phyloP scores from a whole-genome alignment of 35 echinoderm and acorn worm genomes.

The Patiria miniata region DNA sequence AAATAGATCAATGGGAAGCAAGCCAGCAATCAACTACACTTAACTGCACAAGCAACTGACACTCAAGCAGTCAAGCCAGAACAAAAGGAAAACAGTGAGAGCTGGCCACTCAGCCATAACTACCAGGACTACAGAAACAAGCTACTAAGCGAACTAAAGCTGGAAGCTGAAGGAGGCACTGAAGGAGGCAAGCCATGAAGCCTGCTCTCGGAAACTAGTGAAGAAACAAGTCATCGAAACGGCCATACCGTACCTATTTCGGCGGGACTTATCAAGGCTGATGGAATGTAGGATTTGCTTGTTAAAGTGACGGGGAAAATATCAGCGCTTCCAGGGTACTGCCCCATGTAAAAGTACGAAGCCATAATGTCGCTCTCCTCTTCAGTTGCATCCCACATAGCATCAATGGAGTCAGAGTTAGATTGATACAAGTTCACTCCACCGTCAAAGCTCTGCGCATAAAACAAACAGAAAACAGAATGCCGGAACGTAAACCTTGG shows the following conservation, averaged over 20 bases:
- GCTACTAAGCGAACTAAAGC: too few relatives aligned
- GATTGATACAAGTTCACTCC: background rate
- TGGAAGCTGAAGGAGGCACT: too few relatives aligned
- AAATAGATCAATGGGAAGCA: too few relatives aligned
- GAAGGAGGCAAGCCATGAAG: too few relatives aligned
- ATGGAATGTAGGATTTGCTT: background rate
- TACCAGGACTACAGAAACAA: too few relatives aligned
- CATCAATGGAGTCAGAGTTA: background rate
- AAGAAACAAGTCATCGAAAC: too few relatives aligned
- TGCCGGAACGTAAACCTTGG: background rate
- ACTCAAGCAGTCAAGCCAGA: too few relatives aligned
- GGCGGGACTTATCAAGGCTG: background rate
- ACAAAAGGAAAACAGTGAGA: too few relatives aligned
- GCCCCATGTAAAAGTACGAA: background rate
- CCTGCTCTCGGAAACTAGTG: too few relatives aligned
- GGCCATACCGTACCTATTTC: background rate
- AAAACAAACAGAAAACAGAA: background rate
- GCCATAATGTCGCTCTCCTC: background rate
- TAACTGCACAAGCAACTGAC: too few relatives aligned
- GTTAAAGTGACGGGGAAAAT: background rate
- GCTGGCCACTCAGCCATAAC: too few relatives aligned
- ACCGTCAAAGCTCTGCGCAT: background rate
- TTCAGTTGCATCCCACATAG: background rate
- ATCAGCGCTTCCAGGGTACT: background rate
- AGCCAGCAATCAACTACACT: too few relatives aligned